Base-by-base conservation (phyloP, 2,113 vertebrate genomes). In the Empidonax traillii region DNA sequence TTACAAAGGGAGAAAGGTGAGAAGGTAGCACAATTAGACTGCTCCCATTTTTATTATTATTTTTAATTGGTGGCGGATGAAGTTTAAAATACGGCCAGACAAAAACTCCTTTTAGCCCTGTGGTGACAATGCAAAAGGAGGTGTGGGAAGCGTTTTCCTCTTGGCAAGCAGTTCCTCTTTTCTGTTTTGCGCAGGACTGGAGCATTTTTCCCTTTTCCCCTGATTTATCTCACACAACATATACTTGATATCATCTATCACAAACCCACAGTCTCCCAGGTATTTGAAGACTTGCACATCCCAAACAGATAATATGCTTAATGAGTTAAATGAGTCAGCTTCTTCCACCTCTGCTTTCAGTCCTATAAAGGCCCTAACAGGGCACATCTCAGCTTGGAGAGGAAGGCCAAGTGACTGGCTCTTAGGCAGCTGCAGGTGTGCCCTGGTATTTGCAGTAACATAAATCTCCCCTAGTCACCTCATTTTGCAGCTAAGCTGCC, bases 381-480 rank as follows among this genome's bases (percentile, higher is more conserved):
- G 66, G 39, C 49, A 94, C 53, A 66, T 20, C 44, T 82, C 44
- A 71, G 33, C 61, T 83, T 15, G 47, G 44, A 49, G 59, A 96
- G 47, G 68, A 61, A 91, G 47, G 53, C 73, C 44, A 85, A 51
- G 63, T 0, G 0, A 81, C 77, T 20, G 62, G 63, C 25, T 83
- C 14, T 86, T 46, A 22, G 0, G 8, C 3, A 91, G 86, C 84
- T 76, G 69, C 91, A 90, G 93, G 84, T 78, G 77, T 19, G 27
- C 72, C 79, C 81, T 81, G 65, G 33, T 87, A 93, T 95, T 94
- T 93, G 69, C 55, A 74, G 67, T 44, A 63, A 78, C 73, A 85
- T 73, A 93, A 96, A 97, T 78, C 96, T 94, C 82, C 83, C 43
- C 89, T n/a, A 43, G 56, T 77, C 91, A 90, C 85, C 75, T 97